Base-by-base conservation (phyloP, 1,140 invertebrate species). In the Linepithema humile region DNA sequence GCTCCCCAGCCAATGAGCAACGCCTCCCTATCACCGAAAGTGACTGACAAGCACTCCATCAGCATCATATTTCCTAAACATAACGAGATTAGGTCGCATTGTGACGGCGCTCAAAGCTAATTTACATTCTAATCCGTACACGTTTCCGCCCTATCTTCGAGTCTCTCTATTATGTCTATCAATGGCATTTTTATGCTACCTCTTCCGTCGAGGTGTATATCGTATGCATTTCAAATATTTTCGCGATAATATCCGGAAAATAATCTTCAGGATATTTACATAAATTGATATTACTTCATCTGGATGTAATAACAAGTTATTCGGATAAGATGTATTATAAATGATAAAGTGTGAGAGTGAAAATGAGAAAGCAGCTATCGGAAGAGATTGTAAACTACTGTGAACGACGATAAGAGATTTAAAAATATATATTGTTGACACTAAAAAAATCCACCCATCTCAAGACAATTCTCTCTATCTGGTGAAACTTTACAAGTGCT, bases 51-150 rank as follows among this genome's bases (percentile, higher is more conserved):
- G 84, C 85, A 84, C 86, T 86, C 89, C 88, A 86, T 90, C 88
- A 90, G 90, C 84, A 91, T 92, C 91, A 91, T 92, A 92, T 91
- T 93, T 93, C 90, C 90, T 90, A 91, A 90, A 88, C 69, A 89
- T 92, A 91, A 92, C 88, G 88, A 92, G 91, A 93, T 93, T 92
- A 93, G 86, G 87, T 86, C 83, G 84, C 91, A 91, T 92, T 92
- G 91, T 91, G 91, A 90, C 86, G 83, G 74, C 77, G 82, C 84
- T 91, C 85, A 40, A 85, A 88, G 83, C 87, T 91, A 92, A 91
- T 92, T 92, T 91, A 89, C 91, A 92, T 92, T 91, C 89, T 92
- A 93, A 92, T 92, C 89, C 84, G 82, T 45, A 50, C 53, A 53
- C 48, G 74, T 75, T 83, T 59, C 78, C 55, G 67, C 38, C 65